Evolutionary conservation across 2,113 vertebrate genomes (phyloP), one percentile per base, ranked within the genome.

Genomic region (Malurus cyaneus): DNA sequence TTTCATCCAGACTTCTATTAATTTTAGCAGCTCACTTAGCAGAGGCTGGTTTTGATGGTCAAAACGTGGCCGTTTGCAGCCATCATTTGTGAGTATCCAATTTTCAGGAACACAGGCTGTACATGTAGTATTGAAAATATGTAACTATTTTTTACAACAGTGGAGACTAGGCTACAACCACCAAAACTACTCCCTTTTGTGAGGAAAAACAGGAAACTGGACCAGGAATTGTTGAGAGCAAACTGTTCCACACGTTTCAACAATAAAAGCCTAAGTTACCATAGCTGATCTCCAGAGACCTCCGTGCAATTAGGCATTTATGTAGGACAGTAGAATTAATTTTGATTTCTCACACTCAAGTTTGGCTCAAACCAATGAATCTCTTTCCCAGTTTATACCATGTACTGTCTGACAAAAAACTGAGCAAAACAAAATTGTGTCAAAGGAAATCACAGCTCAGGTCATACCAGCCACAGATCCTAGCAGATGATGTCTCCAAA

Each of bases 11-110:
- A 62, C 52, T 72, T 60, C 57, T 86, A 87, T 79, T 66, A 91
- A 88, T 74, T 89, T 91, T 54, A 83, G 69, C 86, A 95, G 67
- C 73, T 94, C 82, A 88, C 18, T 64, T 53, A 65, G 46, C 52
- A 47, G 50, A 86, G 77, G 34, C 14, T 93, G 44, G 78, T 93
- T 86, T 74, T 70, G 84, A 83, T 56, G 39, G 42, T 46, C 62
- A 93, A 10, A 76, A 64, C 25, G 46, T 34, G 82, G 44, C 72
- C 71, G 44, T 80, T 82, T 53, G 2, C 46, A 91, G 39, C 34
- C 47, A 69, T 29, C 61, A 71, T 12, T 74, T 15, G 42, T 0
- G 5, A 66, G 24, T 10, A 56, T 67, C 9, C 44, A 18, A 36
- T 61, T 89, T 56, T 85, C 46, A 60, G 4, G 18, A 53, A 56